Evolutionary conservation across 2,888 invertebrate species (phyloP).

Genomic region (Agrilus mali): DNA sequence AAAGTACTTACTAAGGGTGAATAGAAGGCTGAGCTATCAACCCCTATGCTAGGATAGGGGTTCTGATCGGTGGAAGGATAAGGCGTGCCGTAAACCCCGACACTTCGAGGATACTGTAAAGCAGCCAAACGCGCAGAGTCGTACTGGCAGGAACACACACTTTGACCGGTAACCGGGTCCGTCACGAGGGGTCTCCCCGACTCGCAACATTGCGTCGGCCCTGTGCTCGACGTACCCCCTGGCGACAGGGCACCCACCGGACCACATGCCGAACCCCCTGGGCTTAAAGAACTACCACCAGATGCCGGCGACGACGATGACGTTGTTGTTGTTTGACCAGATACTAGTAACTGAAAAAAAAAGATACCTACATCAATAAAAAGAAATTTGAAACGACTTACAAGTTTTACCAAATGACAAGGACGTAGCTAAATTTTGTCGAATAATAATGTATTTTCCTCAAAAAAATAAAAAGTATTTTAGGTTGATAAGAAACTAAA

Average conservation of each 20-base stretch:
- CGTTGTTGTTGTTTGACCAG: conserved; percentile 62
- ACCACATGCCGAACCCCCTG: conserved; percentile 44
- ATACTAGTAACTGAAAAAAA: conserved; percentile 55
- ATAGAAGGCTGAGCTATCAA: conserved; percentile 90
- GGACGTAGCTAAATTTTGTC: too few species aligned
- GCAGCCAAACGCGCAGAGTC: conserved; percentile 78
- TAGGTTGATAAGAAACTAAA: too few species aligned
- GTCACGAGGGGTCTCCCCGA: conserved; percentile 85
- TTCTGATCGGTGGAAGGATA: conserved; percentile 87
- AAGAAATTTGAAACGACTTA: too few species aligned
- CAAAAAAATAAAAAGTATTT: too few species aligned
- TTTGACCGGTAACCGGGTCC: conserved; percentile 85
- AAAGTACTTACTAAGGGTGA: conserved; percentile 76
- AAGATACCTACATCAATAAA: too few species aligned
- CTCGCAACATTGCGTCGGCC: conserved; percentile 60
- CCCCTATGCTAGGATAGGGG: conserved; percentile 84
- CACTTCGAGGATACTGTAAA: conserved; percentile 68
- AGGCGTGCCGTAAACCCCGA: conserved; percentile 74
- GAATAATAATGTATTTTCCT: too few species aligned
- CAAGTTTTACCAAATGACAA: too few species aligned
- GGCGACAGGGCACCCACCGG: conserved; percentile 40
- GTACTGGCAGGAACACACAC: conserved; percentile 90
- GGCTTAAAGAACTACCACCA: conserved; percentile 62
- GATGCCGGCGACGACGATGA: conserved; percentile 68
- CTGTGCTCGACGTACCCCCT: conserved; percentile 32